Conservation (phyloP, 2,888 invertebrate species). For the Chloromyia formosa region DNA sequence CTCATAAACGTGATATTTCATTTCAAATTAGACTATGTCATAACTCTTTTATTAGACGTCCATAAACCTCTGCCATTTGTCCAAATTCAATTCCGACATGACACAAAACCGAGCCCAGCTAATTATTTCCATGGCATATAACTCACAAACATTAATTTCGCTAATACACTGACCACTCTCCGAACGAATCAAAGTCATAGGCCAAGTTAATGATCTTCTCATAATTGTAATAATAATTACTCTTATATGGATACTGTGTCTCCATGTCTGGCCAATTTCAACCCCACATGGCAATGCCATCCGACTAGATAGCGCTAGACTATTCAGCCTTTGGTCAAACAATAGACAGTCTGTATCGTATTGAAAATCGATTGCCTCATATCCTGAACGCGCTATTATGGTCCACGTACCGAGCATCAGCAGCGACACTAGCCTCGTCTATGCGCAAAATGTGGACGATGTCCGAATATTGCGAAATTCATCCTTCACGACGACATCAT, state of each 20-base stretch:
- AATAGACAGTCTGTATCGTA: background rate
- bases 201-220: slow-evolving; percentile 37
- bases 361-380: slow-evolving; percentile 21
- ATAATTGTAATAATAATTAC: slow-evolving; percentile 39
- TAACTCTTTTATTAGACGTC: background rate
- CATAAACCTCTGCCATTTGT: background rate
- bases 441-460: too few species aligned
- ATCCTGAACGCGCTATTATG: background rate
- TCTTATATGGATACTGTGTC: slow-evolving; percentile 28
- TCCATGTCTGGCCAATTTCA: background rate
- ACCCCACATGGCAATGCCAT: background rate
- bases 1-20: background rate
- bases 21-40: background rate
- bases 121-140: slow-evolving; percentile 22
- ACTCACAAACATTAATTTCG: slow-evolving; percentile 33
- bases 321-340: background rate
- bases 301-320: background rate
- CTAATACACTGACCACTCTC: background rate
- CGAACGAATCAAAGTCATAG: slow-evolving; percentile 31
- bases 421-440: background rate
- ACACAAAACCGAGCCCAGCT: background rate
- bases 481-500: slow-evolving; percentile 36
- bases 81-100: background rate
- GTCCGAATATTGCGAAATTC: background rate
- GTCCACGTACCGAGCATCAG: background rate